A percentile compares a stretch with the other conserved stretches of the same genome.
Conservation (phyloP, 2,888 invertebrate species). For the Macaria liturata region DNA sequence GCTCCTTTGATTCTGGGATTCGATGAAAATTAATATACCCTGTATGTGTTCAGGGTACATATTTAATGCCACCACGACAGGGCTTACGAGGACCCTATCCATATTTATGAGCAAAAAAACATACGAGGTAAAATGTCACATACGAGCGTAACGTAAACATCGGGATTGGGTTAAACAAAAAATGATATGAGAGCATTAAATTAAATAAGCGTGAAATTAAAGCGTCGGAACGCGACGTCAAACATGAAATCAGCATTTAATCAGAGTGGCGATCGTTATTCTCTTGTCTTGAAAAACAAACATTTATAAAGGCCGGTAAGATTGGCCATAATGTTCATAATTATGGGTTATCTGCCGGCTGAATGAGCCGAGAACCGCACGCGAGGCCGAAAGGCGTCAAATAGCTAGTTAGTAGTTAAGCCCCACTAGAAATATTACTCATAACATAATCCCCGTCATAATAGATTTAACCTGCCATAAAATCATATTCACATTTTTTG, state of each 20-base stretch:
- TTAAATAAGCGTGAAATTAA: constrained; percentile 40
- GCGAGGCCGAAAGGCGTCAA: constrained; percentile 75
- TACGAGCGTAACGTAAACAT: constrained; percentile 15
- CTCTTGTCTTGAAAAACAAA: constrained; percentile 71
- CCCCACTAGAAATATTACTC: constrained; percentile 80
- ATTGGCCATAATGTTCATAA: constrained; percentile 56
- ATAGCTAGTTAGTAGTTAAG: constrained; percentile 78
- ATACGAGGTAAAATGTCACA: constrained; percentile 27
- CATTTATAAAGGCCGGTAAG: constrained; percentile 55
- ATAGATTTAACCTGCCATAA: constrained; percentile 82
- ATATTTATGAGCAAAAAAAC: constrained; percentile 50
- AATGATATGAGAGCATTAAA: constrained; percentile 26
- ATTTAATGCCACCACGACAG: constrained; percentile 48
- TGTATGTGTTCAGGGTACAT: constrained; percentile 52
- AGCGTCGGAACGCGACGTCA: constrained; percentile 44
- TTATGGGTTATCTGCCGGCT: constrained; percentile 57
- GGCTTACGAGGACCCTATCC: constrained; percentile 33
- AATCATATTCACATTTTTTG: constrained; percentile 76
- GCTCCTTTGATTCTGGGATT: constrained; percentile 75
- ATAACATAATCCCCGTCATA: constrained; percentile 80
- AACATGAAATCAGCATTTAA: constrained; percentile 49
- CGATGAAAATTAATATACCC: constrained; percentile 74
- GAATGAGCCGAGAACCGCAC: constrained; percentile 59
- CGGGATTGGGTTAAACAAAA: constrained; percentile 23
- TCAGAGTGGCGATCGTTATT: constrained; percentile 49